These are phyloP conservation scores for Canis aureus DNA, from an alignment of 2,113 vertebrate genomes.

Conservation along the genomic window DNA sequence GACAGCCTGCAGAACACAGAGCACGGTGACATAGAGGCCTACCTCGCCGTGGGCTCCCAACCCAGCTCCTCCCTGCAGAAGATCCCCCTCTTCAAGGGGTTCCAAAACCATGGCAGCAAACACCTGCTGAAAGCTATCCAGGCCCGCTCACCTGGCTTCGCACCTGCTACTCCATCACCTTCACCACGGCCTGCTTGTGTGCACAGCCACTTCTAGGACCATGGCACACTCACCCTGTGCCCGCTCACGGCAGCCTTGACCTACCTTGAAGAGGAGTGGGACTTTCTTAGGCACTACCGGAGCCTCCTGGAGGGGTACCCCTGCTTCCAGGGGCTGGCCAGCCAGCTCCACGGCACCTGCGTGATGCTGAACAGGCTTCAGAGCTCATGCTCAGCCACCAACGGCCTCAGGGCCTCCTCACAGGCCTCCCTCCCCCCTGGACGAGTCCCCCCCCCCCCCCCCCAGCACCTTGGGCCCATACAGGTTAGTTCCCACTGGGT, in stretches of 20 bases:
- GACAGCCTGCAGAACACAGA: constrained; percentile 93
- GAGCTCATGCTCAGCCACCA: constrained; percentile 79
- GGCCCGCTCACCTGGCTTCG: constrained; percentile 92
- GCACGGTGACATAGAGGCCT: constrained; percentile 88
- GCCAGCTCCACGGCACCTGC: constrained; percentile 90
- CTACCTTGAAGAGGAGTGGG: constrained; percentile 93
- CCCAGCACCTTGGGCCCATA: background rate
- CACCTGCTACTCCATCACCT: constrained; percentile 92
- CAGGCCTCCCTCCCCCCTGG: background rate
- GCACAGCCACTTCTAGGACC: constrained; percentile 96
- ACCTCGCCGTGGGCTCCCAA: constrained; percentile 89
- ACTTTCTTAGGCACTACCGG: constrained; percentile 92
- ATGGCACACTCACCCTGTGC: constrained; percentile 94
- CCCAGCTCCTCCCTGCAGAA: constrained; percentile 88
- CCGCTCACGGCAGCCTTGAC: constrained; percentile 93
- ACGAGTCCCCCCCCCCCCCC: background rate
- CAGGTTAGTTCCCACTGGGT: background rate
- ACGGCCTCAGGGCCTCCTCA: constrained; percentile 64
- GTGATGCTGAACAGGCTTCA: constrained; percentile 93
- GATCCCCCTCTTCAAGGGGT: constrained; percentile 92
- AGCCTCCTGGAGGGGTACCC: constrained; percentile 92
- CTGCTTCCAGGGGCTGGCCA: constrained; percentile 91
- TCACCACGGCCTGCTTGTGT: constrained; percentile 93
- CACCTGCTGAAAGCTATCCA: constrained; percentile 93
- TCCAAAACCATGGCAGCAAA: constrained; percentile 94